These are phyloP conservation scores for Acrossocheilus wenchowensis DNA, from an alignment of 2,797 vertebrate species.

Conservation along the genomic window DNA sequence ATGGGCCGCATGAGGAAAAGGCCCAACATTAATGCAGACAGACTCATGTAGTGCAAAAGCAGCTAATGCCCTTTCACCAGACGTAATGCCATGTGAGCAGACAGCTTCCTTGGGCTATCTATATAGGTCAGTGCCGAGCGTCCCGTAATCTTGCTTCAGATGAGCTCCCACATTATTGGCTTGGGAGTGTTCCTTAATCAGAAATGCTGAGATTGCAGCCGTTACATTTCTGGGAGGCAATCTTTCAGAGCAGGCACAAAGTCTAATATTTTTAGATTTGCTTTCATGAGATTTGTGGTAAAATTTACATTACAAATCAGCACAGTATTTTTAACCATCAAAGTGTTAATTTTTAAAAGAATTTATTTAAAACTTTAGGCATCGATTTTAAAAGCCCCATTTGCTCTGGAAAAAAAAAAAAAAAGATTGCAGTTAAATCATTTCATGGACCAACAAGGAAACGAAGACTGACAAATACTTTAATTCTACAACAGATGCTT, in stretches of 20 bases:
- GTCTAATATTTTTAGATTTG: conserved; percentile 36
- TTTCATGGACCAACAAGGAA: neutral
- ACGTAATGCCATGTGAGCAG: conserved; percentile 58
- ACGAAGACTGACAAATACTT: neutral
- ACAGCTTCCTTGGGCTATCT: conserved; percentile 53
- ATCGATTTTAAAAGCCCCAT: neutral
- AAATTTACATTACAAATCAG: conserved; percentile 32
- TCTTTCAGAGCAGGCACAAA: neutral
- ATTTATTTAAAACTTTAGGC: neutral
- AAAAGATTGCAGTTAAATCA: neutral
- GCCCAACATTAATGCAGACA: conserved; percentile 46
- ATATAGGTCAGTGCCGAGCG: conserved; percentile 59
- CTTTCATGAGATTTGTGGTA: conserved; percentile 19
- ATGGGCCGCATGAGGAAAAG: conserved; percentile 20
- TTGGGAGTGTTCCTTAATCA: conserved; percentile 22
- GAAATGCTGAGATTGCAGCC: conserved; percentile 35
- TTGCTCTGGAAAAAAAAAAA: neutral
- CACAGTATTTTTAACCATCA: conserved; percentile 29
- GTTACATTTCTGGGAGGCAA: conserved; percentile 18
- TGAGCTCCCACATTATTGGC: conserved; percentile 23
- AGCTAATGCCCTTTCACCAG: conserved; percentile 53
- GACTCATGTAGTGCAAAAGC: conserved; percentile 57
- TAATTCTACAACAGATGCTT: neutral
- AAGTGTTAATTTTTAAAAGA: neutral
- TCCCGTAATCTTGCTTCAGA: conserved; percentile 21